Evolutionary conservation across 2,797 vertebrate species (phyloP).

Genomic region (Enteromius viviparus): DNA sequence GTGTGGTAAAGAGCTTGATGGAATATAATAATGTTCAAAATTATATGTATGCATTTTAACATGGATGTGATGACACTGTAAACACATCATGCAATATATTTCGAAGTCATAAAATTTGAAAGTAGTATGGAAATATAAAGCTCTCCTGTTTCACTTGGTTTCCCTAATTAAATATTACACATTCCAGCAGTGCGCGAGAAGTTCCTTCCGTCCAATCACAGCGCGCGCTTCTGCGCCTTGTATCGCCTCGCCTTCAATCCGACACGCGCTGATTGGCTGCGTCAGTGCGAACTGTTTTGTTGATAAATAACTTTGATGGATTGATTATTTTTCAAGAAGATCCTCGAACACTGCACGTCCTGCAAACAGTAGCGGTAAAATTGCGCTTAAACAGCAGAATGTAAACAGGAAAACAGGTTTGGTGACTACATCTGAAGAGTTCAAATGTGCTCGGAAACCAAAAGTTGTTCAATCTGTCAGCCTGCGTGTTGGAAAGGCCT

Average conservation of each 20-base stretch:
- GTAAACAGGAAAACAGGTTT: slow-evolving; percentile 6
- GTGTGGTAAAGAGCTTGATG: neutral
- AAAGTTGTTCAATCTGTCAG: slow-evolving; percentile 13
- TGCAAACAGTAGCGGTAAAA: slow-evolving; percentile 34
- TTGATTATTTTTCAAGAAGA: slow-evolving; percentile 25
- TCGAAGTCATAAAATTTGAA: neutral
- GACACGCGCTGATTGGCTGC: slow-evolving; percentile 35
- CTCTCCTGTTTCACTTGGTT: neutral
- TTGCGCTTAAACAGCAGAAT: neutral
- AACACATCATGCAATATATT: neutral
- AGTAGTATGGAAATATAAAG: neutral
- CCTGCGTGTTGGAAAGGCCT: slow-evolving; percentile 1
- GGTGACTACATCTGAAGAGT: neutral
- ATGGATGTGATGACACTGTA: neutral
- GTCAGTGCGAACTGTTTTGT: slow-evolving; percentile 34
- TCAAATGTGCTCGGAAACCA: neutral
- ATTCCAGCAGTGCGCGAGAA: slow-evolving; percentile 36
- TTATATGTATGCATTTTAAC: neutral
- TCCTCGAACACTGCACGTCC: slow-evolving; percentile 36
- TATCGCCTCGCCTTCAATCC: slow-evolving; percentile 24
- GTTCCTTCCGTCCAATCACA: slow-evolving; percentile 23
- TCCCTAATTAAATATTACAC: slow-evolving; percentile 18
- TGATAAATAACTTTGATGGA: slow-evolving; percentile 55
- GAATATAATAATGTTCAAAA: neutral
- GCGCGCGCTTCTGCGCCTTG: neutral